Evolutionary conservation across 2,113 vertebrate genomes (phyloP).

Genomic region (Ginglymostoma cirratum): DNA sequence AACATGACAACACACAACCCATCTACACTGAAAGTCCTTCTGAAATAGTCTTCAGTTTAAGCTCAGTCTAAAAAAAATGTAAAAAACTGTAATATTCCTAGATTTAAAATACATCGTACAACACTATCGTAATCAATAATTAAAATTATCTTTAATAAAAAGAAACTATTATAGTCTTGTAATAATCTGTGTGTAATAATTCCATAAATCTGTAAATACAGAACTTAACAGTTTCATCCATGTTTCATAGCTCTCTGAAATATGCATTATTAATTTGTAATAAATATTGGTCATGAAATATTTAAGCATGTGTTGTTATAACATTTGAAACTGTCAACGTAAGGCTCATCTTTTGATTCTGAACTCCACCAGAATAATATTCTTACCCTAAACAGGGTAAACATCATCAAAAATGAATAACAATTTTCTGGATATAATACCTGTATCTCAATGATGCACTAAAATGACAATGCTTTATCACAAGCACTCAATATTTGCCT

Average conservation of each 20-base stretch:
- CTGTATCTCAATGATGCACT: neutral
- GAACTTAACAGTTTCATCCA: neutral
- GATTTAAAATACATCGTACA: neutral
- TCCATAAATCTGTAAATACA: constrained; percentile 21
- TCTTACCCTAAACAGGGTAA: neutral
- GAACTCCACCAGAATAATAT: neutral
- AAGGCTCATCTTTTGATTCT: neutral
- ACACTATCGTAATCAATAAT: neutral
- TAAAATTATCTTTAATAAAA: constrained; percentile 19
- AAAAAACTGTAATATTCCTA: neutral
- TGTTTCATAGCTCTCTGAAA: neutral
- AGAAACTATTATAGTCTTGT: neutral
- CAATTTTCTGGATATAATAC: neutral
- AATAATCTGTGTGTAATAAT: constrained; percentile 24
- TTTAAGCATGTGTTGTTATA: constrained; percentile 23
- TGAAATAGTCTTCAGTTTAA: neutral
- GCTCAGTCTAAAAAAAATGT: neutral
- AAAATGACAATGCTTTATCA: neutral
- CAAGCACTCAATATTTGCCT: neutral
- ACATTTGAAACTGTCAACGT: neutral
- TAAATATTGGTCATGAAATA: neutral
- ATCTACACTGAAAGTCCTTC: neutral
- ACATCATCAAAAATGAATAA: neutral
- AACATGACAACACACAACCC: neutral
- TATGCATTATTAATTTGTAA: constrained; percentile 16